phyloP scores from a whole-genome alignment of 1,140 invertebrate genomes.

The Drosophila repletoides region DNA sequence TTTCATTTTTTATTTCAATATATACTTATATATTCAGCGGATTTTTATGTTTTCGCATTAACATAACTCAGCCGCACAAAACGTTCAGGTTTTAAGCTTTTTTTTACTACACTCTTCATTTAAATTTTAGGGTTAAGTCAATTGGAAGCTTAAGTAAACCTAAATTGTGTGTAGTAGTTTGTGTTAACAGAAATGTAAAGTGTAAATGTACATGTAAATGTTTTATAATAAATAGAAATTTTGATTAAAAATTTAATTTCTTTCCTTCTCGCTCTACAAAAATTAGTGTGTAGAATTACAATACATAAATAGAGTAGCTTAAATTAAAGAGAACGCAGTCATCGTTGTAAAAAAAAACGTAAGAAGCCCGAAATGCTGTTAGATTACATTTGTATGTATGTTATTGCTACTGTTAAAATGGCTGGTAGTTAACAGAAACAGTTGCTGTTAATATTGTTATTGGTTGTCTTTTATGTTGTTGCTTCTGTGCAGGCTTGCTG shows the following conservation, averaged over 20 bases:
- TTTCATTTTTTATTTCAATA: slow-evolving; percentile 57
- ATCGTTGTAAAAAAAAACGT: slow-evolving; percentile 40
- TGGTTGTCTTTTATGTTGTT: slow-evolving; percentile 49
- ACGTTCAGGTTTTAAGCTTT: slow-evolving; percentile 31
- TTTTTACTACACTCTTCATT: slow-evolving; percentile 43
- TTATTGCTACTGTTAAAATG: slow-evolving; percentile 56
- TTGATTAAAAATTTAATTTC: slow-evolving; percentile 63
- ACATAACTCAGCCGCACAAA: slow-evolving; percentile 70
- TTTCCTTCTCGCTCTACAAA: slow-evolving; percentile 33
- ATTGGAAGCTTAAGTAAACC: slow-evolving; percentile 36
- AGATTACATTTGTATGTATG: slow-evolving; percentile 52
- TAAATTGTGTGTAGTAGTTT: slow-evolving; percentile 26
- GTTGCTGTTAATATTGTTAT: slow-evolving; percentile 50
- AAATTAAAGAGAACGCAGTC: slow-evolving; percentile 71
- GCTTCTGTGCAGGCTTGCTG: slow-evolving; percentile 47
- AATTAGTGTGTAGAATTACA: slow-evolving; percentile 27
- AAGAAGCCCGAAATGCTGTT: slow-evolving; percentile 60
- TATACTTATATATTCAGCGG: slow-evolving; percentile 56
- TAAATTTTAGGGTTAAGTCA: slow-evolving; percentile 25
- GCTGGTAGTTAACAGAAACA: slow-evolving; percentile 28
- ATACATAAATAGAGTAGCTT: slow-evolving; percentile 48
- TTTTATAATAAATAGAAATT: slow-evolving; percentile 55
- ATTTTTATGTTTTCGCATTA: slow-evolving; percentile 75
- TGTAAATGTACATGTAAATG: slow-evolving; percentile 39
- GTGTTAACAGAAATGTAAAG: slow-evolving; percentile 46